Evolutionary conservation across 1,140 invertebrate genomes (phyloP).

Genomic region (Lepidurus couesii): DNA sequence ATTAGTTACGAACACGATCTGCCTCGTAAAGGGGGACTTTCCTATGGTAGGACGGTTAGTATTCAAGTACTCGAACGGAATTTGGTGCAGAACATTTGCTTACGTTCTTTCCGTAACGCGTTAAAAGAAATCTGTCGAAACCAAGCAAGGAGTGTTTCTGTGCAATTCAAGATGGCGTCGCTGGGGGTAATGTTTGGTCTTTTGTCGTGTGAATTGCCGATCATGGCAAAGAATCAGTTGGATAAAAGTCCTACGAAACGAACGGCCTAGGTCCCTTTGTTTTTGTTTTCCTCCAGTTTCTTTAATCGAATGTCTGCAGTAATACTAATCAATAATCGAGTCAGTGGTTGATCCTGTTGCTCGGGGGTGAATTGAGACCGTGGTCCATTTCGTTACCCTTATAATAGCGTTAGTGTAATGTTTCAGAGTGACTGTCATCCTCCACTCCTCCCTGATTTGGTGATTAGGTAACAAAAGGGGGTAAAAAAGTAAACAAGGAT

Average conservation of each 20-base stretch:
- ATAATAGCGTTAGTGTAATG: neutral
- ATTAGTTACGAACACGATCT: too few relatives aligned
- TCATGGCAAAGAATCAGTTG: too few relatives aligned
- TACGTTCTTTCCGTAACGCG: too few relatives aligned
- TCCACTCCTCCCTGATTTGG: neutral
- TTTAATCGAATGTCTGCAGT: neutral
- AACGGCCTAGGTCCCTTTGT: neutral
- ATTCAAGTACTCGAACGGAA: too few relatives aligned
- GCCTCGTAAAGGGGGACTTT: too few relatives aligned
- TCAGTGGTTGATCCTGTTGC: conserved; percentile 5
- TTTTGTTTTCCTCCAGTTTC: neutral
- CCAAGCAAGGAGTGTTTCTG: too few relatives aligned
- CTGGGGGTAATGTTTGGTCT: too few relatives aligned
- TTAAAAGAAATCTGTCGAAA: too few relatives aligned
- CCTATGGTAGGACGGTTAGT: too few relatives aligned
- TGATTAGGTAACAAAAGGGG: neutral
- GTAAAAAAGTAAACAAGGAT: neutral
- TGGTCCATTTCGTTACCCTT: neutral
- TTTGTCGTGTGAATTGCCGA: too few relatives aligned
- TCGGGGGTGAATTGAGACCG: neutral
- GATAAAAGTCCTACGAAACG: neutral
- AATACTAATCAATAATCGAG: neutral
- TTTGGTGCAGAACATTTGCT: too few relatives aligned
- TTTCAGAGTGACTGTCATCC: neutral
- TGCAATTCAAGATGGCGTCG: too few relatives aligned